A percentile compares a stretch with the other conserved stretches of the same genome.
These are phyloP conservation scores for Psophia crepitans DNA, from an alignment of 2,113 vertebrate species.

Conservation along the genomic window DNA sequence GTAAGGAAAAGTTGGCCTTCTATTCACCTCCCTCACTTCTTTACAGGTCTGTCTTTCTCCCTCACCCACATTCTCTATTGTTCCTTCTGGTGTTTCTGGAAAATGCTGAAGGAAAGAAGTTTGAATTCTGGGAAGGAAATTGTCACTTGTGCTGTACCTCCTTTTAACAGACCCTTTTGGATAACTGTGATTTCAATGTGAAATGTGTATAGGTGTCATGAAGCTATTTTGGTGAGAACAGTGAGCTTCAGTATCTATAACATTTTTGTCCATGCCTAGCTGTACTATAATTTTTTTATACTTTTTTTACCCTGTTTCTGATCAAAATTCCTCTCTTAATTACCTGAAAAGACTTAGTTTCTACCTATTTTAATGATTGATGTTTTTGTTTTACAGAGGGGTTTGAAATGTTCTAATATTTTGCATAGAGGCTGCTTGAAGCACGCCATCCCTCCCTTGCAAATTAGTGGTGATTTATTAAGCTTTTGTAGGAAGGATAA, in stretches of 20 bases:
- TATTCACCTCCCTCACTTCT: background rate
- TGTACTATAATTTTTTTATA: background rate
- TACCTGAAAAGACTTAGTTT: background rate
- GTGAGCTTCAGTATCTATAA: background rate
- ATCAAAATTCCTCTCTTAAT: background rate
- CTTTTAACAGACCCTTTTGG: background rate
- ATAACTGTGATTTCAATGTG: background rate
- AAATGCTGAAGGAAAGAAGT: background rate
- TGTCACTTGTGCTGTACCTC: background rate
- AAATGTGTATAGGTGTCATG: background rate
- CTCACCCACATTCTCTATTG: background rate
- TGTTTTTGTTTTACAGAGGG: background rate
- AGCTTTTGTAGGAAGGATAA: background rate
- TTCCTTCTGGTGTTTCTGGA: background rate
- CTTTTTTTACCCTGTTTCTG: background rate
- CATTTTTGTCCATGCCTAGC: background rate
- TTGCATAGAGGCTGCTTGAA: background rate
- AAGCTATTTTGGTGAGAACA: background rate
- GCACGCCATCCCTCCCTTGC: background rate
- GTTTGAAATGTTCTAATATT: background rate
- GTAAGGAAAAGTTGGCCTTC: background rate
- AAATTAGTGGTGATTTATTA: background rate
- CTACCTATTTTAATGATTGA: background rate
- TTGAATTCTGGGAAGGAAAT: constrained; percentile 37
- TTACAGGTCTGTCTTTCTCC: background rate